Base-by-base conservation (phyloP, 2,797 vertebrate species). In the Taenioides sp. region DNA sequence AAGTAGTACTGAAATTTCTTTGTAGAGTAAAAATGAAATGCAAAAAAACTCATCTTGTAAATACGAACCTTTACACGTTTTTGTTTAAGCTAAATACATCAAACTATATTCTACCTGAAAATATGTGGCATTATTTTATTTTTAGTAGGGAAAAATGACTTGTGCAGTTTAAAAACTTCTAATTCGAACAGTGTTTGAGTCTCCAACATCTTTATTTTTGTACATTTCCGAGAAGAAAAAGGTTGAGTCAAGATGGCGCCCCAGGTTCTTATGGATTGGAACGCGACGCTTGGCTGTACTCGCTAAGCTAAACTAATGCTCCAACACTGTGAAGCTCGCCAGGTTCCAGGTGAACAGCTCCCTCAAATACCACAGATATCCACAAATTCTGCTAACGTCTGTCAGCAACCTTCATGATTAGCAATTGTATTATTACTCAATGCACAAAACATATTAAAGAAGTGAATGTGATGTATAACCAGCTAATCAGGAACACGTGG, bases 291-390 rank as follows among this genome's bases (percentile, higher is more conserved):
- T 71, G 76, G 66, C 79, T 79, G 75, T 76, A 79, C 78, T 78
- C 76, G 76, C 78, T 57, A 80, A 84, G 87, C 86, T 84, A 79
- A 88, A 84, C 87, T 90, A 84, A 88, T 82, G 76, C 77, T 78
- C 81, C 84, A 79, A 83, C 72, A 82, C 87, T 84, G 81, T 80
- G 83, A 88, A 77, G 69, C 34, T 86, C 85, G 40, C 74, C 72
- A 65, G 83, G 80, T 64, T 87, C 79, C 83, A 85, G 86, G 84
- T 88, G 72, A 83, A 86, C 77, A 43, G 77, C 71, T 87, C 76
- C 40, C 50, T 70, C 57, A 58, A 23, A 80, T 70, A 10, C 78
- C 34, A 37, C 2, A 37, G 9, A 37, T 37, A 37, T 66, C 71
- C 49, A 70, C 11, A 22, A 61, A 25, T 37, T 31, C 18, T n/a